phyloP scores from a whole-genome alignment of 2,113 vertebrate species.

The Carassius carassius region DNA sequence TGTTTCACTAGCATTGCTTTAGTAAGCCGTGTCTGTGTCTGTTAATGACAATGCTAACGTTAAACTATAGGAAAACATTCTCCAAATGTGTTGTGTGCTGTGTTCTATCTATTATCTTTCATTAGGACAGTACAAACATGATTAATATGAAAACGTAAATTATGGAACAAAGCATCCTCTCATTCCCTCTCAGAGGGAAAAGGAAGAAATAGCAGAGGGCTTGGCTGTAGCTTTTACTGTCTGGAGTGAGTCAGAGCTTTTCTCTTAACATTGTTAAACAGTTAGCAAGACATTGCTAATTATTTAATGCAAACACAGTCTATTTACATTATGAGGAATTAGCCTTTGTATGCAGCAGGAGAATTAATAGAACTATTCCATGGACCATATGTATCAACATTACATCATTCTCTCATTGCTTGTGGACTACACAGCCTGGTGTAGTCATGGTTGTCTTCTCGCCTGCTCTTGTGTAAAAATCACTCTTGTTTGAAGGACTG shows the following conservation, averaged over 20 bases:
- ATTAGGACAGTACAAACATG: constrained; percentile 37
- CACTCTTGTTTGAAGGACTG: background rate
- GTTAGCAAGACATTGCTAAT: constrained; percentile 67
- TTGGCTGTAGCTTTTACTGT: constrained; percentile 1
- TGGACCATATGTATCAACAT: background rate
- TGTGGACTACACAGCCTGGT: background rate
- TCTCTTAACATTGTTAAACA: constrained; percentile 41
- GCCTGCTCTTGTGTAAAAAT: background rate
- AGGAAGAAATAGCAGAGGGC: constrained; percentile 9
- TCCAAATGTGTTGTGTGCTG: constrained; percentile 19
- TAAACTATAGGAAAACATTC: background rate
- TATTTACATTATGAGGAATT: constrained; percentile 39
- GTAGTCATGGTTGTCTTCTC: background rate
- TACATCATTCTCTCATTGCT: background rate
- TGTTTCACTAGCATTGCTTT: background rate
- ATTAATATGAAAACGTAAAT: constrained; percentile 33
- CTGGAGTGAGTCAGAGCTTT: constrained; percentile 16
- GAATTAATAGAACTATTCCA: constrained; percentile 12
- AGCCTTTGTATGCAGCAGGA: background rate
- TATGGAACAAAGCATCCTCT: constrained; percentile 8
- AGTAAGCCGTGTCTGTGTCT: constrained; percentile 7
- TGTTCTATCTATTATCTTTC: constrained; percentile 28
- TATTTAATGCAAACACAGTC: constrained; percentile 68
- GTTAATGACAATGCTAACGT: background rate
- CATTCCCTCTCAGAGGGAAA: constrained; percentile 9